These are phyloP conservation scores for Melierax canorus DNA, from an alignment of 2,113 vertebrate genomes.

Conservation along the genomic window DNA sequence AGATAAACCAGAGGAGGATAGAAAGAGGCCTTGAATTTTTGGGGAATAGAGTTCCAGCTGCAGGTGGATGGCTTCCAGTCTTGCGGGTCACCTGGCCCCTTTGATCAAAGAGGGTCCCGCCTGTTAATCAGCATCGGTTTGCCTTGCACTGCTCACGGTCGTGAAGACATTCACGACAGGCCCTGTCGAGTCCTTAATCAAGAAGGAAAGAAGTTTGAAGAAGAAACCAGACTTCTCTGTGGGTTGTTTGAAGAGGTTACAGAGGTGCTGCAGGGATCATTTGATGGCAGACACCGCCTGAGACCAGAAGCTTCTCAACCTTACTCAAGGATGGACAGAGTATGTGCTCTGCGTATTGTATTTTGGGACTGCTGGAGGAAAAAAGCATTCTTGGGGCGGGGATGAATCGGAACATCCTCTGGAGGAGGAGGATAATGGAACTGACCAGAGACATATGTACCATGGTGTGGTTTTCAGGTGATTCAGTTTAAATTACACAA, in stretches of 20 bases:
- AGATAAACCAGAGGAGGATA: conserved; percentile 70
- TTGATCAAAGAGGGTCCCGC: conserved; percentile 29
- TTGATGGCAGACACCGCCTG: conserved; percentile 20
- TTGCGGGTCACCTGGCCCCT: conserved; percentile 44
- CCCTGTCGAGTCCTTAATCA: conserved; percentile 22
- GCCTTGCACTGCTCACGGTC: conserved; percentile 59
- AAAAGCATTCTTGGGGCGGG: background rate
- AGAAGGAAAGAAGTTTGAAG: conserved; percentile 63
- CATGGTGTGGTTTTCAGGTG: background rate
- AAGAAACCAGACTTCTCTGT: conserved; percentile 39
- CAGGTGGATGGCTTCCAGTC: conserved; percentile 71
- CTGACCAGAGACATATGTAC: background rate
- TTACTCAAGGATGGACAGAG: conserved; percentile 11
- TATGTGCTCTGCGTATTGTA: background rate
- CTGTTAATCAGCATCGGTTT: conserved; percentile 50
- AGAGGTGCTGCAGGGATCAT: conserved; percentile 34
- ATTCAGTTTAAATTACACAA: background rate
- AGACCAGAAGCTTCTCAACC: conserved; percentile 21
- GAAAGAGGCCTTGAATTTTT: conserved; percentile 79
- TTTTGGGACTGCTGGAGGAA: conserved; percentile 45
- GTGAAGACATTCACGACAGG: conserved; percentile 42
- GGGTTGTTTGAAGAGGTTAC: conserved; percentile 53
- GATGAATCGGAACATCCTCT: background rate
- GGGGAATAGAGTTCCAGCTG: conserved; percentile 70
- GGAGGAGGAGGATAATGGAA: background rate